Evolutionary conservation across 2,888 invertebrate species (phyloP).

Genomic region (Pachydiplax longipennis): DNA sequence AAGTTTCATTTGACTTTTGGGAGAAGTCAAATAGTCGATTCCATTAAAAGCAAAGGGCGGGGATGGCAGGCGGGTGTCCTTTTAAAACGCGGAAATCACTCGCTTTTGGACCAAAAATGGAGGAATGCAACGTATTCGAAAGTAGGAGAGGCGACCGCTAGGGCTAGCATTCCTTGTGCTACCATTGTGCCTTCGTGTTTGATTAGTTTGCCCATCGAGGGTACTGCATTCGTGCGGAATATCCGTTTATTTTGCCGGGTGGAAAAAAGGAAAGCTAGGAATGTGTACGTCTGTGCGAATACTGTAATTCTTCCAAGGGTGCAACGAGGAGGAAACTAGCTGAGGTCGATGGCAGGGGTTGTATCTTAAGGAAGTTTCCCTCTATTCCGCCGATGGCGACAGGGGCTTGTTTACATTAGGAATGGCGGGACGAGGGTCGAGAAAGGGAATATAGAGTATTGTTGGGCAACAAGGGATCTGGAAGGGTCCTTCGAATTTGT

Average conservation of each 20-base stretch:
- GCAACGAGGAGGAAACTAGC: not conserved
- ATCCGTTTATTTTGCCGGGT: not conserved
- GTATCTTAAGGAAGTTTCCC: not conserved
- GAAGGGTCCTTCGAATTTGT: not conserved
- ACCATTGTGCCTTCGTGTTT: not conserved
- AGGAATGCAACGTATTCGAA: not conserved
- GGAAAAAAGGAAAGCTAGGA: not conserved
- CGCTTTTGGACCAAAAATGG: not conserved
- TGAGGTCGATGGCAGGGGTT: not conserved
- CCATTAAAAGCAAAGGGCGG: not conserved
- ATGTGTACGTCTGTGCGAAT: not conserved
- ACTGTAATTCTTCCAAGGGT: not conserved
- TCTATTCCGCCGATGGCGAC: not conserved
- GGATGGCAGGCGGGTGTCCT: not conserved
- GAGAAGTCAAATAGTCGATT: not conserved
- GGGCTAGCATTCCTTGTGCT: not conserved
- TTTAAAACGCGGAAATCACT: not conserved
- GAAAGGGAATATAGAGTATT: slow-evolving; percentile 21
- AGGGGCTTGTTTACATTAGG: not conserved
- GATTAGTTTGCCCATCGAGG: not conserved
- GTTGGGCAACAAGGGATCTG: not conserved
- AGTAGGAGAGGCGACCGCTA: not conserved
- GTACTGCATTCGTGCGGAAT: not conserved
- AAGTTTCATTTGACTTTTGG: not conserved
- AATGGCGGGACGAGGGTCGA: not conserved